Conservation (phyloP, 2,113 vertebrate genomes). For the Halcyon senegalensis region DNA sequence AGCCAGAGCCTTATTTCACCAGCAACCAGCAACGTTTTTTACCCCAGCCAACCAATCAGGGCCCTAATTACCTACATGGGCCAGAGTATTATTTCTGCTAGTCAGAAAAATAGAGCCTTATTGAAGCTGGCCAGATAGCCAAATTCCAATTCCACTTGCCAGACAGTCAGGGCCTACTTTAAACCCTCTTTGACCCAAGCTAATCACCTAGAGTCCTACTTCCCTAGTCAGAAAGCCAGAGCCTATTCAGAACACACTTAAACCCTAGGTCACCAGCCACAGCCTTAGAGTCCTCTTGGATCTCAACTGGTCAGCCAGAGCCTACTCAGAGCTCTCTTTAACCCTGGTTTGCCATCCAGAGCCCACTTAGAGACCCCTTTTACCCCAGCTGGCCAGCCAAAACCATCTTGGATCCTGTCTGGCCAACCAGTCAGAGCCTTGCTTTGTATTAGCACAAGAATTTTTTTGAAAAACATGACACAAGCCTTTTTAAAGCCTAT, state of each 20-base stretch:
- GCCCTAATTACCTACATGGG: not conserved
- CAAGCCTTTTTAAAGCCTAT: not conserved
- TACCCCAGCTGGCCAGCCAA: not conserved
- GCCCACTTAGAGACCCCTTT: not conserved
- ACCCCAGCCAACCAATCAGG: not conserved
- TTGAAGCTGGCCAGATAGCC: too few relatives aligned
- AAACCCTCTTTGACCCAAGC: not conserved
- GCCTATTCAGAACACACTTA: not conserved
- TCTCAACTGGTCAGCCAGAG: too few relatives aligned
- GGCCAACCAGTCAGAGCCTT: not conserved
- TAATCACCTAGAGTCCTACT: not conserved
- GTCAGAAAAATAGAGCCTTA: not conserved
- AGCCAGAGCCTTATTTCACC: not conserved
- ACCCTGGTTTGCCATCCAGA: too few relatives aligned
- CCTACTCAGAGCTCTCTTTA: not conserved
- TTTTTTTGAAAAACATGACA: not conserved
- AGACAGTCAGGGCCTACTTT: not conserved
- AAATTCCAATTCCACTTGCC: not conserved
- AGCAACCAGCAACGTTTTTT: fast-evolving
- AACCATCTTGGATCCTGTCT: not conserved
- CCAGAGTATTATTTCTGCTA: not conserved
- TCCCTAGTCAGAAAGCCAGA: too few relatives aligned
- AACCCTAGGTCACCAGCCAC: not conserved
- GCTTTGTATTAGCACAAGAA: not conserved
- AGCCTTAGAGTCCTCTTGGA: too few relatives aligned